Conservation (phyloP, 1,140 invertebrate species). For the Caenorhabditis brenneri region DNA sequence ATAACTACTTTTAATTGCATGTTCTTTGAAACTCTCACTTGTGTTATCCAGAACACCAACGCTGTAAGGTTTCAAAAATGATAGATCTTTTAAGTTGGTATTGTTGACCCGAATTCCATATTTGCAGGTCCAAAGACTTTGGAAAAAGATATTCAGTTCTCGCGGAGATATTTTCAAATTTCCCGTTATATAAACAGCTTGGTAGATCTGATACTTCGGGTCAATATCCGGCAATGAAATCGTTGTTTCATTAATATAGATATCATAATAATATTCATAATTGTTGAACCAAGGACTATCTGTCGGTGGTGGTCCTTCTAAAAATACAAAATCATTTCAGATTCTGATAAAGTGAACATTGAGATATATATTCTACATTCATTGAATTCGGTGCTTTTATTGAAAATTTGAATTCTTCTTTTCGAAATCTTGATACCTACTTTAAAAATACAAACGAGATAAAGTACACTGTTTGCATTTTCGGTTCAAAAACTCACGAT, state of each 20-base stretch:
- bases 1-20: neutral
- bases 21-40: neutral
- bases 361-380: too few relatives aligned
- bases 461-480: too few relatives aligned
- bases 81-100: neutral
- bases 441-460: too few relatives aligned
- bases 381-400: too few relatives aligned
- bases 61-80: neutral
- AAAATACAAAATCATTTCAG: too few relatives aligned
- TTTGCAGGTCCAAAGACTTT: neutral
- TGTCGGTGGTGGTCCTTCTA: neutral
- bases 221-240: neutral
- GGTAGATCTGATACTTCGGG: neutral
- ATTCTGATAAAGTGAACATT: too few relatives aligned
- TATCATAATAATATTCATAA: neutral
- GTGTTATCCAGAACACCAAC: neutral
- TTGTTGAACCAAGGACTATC: neutral
- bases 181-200: constrained; percentile 5
- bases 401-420: too few relatives aligned
- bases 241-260: neutral
- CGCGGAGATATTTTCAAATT: neutral
- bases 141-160: neutral
- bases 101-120: neutral
- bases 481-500: neutral
- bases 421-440: too few relatives aligned